Conservation (phyloP, 2,888 invertebrate genomes). For the Suillia variegata region DNA sequence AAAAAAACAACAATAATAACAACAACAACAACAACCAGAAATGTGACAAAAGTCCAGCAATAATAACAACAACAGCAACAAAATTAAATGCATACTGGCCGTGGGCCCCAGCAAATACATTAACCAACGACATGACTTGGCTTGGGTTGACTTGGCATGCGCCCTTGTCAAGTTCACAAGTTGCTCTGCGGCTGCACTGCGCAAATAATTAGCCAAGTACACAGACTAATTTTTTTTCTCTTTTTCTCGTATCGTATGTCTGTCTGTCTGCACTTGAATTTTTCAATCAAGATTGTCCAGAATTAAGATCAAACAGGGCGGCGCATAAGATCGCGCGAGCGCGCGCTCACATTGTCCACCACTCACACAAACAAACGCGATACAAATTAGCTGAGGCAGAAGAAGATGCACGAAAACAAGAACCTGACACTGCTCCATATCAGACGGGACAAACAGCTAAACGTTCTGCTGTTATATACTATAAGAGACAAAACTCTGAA, state of each 20-base stretch:
- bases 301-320: not conserved
- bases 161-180: not conserved
- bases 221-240: not conserved
- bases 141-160: not conserved
- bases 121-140: too few species aligned
- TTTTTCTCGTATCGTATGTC: too few species aligned
- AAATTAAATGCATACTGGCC: not conserved
- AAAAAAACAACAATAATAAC: not conserved
- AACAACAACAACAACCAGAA: not conserved
- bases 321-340: not conserved
- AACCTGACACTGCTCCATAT: not conserved
- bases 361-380: too few species aligned
- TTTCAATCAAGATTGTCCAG: too few species aligned
- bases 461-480: not conserved
- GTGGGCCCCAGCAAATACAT: not conserved
- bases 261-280: not conserved
- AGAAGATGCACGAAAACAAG: too few species aligned
- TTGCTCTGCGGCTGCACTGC: not conserved
- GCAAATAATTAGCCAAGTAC: slow-evolving; percentile 3
- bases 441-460: not conserved
- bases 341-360: too few species aligned
- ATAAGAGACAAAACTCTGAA: not conserved
- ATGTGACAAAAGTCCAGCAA: not conserved
- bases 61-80: not conserved
- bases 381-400: too few species aligned